Base-by-base conservation (phyloP, 2,797 vertebrate species). In the Toxotes lorentzi region DNA sequence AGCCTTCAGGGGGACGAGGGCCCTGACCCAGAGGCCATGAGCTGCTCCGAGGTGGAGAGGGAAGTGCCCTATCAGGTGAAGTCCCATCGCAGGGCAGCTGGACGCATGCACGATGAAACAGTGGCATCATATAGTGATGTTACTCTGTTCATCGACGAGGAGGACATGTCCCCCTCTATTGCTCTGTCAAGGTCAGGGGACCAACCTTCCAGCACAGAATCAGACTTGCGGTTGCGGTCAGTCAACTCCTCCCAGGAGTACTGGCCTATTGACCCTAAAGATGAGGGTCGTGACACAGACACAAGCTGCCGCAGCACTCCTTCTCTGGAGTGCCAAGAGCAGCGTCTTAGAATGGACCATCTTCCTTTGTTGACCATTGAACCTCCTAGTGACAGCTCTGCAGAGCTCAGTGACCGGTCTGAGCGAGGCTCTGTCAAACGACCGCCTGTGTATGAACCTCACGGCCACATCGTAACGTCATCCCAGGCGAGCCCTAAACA, bases 71-170 rank as follows among this genome's bases (percentile, higher is more conserved):
- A 93, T 87, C 94, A 95, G 53, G 87, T 92, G 70, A 95, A 96
- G 81, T 89, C 96, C 0, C 89, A 92, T 14, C 97, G 95, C 51
- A 85, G 91, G 1, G 79, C 94, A 66, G 93, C 95, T 62, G 96
- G 94, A 68, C 95, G 93, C 79, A 94, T 96, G 86, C 94, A 96
- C 13, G 97, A 99, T 5, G 97, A 99, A 85, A 96, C 97, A 73
- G 95, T 97, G 6, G 96, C 98, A 0, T 98, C 98, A 0, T 99
- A 99, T 74, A 97, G 97, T 0, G 97, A 99, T 1, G 98, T 99
- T 63, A 99, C 98, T 0, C 93, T 99, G 76, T 99, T 97, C 89
- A 99, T 99, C 0, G 98, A 99, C 1, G 98, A 99, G 91, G 98
- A 99, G 83, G 98, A 99, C 82, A 92, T 99, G 70, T 95, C 97